phyloP scores from a whole-genome alignment of 1,140 invertebrate genomes.

The Euglossa dilemma region DNA sequence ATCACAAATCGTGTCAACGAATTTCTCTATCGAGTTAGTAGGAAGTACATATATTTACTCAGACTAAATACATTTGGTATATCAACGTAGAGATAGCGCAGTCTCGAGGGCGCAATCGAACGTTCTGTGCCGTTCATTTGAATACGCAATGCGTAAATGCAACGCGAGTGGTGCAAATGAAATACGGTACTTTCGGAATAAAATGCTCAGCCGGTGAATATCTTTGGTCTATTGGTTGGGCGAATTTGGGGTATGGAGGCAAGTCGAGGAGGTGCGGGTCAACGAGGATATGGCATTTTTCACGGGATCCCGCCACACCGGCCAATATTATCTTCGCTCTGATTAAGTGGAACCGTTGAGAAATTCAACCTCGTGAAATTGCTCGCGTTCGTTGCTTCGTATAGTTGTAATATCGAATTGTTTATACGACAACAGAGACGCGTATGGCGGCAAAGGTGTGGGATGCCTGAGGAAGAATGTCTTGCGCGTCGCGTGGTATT shows the following conservation, averaged over 20 bases:
- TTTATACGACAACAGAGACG: no score
- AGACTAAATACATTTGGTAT: background rate
- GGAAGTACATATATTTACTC: background rate
- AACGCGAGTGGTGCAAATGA: background rate
- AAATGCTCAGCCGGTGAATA: background rate
- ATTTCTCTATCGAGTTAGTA: background rate
- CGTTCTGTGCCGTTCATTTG: conserved; percentile 14
- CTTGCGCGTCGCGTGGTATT: no score
- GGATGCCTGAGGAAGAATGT: no score
- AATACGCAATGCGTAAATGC: conserved; percentile 31
- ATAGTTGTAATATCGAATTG: no score
- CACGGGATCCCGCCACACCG: background rate
- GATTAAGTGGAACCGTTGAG: background rate
- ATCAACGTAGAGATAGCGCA: background rate
- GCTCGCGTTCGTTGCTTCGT: background rate
- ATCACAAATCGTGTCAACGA: background rate
- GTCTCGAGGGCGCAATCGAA: conserved; percentile 22
- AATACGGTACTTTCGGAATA: background rate
- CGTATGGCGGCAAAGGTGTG: no score
- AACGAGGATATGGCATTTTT: background rate
- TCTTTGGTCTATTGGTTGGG: background rate
- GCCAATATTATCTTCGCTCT: background rate
- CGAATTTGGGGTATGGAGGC: background rate
- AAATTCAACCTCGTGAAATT: background rate
- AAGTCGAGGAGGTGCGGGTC: background rate